A percentile compares a stretch with the other conserved stretches of the same genome.
These are phyloP conservation scores for Sebastiscus tertius DNA, from an alignment of 2,797 vertebrate species.

Conservation along the genomic window DNA sequence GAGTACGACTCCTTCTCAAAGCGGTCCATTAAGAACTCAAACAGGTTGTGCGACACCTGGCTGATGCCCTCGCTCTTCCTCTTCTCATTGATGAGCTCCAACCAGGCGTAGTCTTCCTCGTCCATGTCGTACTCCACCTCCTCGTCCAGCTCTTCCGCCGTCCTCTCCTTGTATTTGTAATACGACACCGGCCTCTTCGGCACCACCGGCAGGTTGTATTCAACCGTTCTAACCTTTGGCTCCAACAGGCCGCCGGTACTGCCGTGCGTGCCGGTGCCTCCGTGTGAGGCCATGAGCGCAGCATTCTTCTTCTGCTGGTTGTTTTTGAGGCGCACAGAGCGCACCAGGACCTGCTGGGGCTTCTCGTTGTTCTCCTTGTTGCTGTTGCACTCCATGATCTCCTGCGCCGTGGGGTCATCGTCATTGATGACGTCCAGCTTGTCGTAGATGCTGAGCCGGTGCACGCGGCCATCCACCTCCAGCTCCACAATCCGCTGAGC, in stretches of 20 bases:
- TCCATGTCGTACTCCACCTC: constrained; percentile 99
- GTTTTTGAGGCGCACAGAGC: constrained; percentile 92
- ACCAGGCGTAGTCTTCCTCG: constrained; percentile 97
- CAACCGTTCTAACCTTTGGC: constrained; percentile 91
- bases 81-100: constrained; percentile 95
- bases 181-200: constrained; percentile 88
- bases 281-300: constrained; percentile 70
- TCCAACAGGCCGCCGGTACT: constrained; percentile 84
- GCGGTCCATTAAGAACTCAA: constrained; percentile 98
- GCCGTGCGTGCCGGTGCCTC: constrained; percentile 75
- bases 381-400: constrained; percentile 97
- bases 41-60: constrained; percentile 93
- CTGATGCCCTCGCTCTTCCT: constrained; percentile 90
- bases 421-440: constrained; percentile 93
- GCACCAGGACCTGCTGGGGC: constrained; percentile 88
- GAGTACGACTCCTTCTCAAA: constrained; percentile 96
- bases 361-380: constrained; percentile 98
- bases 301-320: constrained; percentile 93
- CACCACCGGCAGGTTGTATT: constrained; percentile 95
- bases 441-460: constrained; percentile 96
- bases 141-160: constrained; percentile 92
- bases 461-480: constrained; percentile 95
- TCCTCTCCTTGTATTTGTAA: constrained; percentile 93
- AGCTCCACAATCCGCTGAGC: constrained; percentile 99
- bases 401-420: constrained; percentile 95